phyloP scores from a whole-genome alignment of 2,888 invertebrate species.

The Lacanobia wlatinum region DNA sequence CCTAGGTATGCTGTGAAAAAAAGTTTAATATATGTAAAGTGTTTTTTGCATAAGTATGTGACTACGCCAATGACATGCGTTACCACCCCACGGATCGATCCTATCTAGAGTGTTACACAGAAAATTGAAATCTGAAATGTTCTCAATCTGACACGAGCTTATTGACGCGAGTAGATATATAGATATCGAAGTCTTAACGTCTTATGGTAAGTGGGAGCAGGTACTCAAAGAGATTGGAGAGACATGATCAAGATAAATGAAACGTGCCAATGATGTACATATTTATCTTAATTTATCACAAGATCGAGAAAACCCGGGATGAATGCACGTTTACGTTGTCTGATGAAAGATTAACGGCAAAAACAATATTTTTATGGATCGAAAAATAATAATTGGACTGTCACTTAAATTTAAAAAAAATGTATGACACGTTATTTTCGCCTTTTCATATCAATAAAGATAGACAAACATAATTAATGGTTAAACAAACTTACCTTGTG shows the following conservation, averaged over 20 bases:
- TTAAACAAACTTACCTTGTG: too few species aligned
- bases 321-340: background rate
- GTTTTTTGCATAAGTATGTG: too few species aligned
- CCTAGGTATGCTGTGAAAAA: too few species aligned
- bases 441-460: too few species aligned
- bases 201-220: conserved; percentile 5
- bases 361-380: background rate
- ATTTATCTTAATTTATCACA: conserved; percentile 40
- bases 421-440: too few species aligned
- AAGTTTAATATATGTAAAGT: too few species aligned
- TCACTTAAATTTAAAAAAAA: too few species aligned
- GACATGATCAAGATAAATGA: conserved; percentile 42
- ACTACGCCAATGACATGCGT: background rate
- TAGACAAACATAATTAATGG: too few species aligned
- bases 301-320: conserved; percentile 22
- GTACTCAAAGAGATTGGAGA: conserved; percentile 34
- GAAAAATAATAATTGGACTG: too few species aligned
- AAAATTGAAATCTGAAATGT: conserved; percentile 37
- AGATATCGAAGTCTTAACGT: background rate
- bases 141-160: conserved; percentile 16
- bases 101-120: conserved; percentile 15
- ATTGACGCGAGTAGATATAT: conserved; percentile 17
- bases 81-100: background rate
- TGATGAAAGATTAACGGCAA: too few species aligned
- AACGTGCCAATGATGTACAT: conserved; percentile 16